Conservation (phyloP, 2,888 invertebrate species). For the Drosophila tanythrix region DNA sequence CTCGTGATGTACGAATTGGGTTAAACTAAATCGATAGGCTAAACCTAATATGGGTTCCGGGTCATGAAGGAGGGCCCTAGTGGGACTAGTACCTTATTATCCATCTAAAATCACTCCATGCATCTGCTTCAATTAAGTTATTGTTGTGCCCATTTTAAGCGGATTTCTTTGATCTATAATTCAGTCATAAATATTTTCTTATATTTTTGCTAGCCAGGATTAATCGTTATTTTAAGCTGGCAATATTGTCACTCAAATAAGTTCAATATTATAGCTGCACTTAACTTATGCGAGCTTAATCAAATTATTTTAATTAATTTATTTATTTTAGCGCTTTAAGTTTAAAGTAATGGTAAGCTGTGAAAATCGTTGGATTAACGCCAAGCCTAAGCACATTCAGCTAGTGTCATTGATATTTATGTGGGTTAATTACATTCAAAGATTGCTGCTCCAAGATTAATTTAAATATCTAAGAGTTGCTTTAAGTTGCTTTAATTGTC, state of each 20-base stretch:
- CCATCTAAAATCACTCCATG: not conserved
- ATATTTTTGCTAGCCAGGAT: not conserved
- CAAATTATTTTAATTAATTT: not conserved
- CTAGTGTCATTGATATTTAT: not conserved
- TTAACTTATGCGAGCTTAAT: not conserved
- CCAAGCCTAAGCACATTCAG: not conserved
- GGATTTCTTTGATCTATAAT: not conserved
- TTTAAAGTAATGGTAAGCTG: not conserved
- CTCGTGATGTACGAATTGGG: too few species aligned
- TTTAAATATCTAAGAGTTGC: not conserved
- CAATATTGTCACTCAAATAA: not conserved
- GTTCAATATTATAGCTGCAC: not conserved
- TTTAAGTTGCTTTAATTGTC: not conserved
- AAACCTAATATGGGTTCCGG: too few species aligned
- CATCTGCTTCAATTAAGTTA: too few species aligned
- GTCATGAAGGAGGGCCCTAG: too few species aligned
- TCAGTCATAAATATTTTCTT: not conserved
- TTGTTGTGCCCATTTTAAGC: not conserved
- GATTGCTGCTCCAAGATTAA: not conserved
- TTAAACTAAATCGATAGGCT: too few species aligned
- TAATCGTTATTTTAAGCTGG: not conserved
- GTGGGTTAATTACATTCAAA: not conserved
- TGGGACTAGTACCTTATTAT: not conserved
- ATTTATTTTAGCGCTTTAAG: not conserved
- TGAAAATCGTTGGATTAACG: not conserved